Conservation (phyloP, 2,797 vertebrate species). For the Trematomus bernacchii region DNA sequence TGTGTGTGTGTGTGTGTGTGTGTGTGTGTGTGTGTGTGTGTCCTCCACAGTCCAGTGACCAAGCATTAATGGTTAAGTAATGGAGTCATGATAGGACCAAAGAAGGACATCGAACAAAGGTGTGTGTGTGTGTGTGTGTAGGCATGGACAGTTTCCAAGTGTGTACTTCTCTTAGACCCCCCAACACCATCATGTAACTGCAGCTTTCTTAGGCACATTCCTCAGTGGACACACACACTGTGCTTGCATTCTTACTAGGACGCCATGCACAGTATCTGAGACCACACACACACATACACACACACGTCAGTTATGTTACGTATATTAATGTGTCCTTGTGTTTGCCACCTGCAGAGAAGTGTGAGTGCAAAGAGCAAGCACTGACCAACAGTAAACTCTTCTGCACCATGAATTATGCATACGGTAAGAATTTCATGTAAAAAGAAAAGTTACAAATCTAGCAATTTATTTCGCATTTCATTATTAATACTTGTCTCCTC, state of each 20-base stretch:
- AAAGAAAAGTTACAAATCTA: too few species aligned
- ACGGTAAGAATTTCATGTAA: slow-evolving; percentile 86
- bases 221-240: slow-evolving; percentile 55
- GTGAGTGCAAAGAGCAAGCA: slow-evolving; percentile 95
- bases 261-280: slow-evolving; percentile 44
- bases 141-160: slow-evolving; percentile 44
- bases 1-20: slow-evolving; percentile 19
- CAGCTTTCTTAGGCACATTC: slow-evolving; percentile 76
- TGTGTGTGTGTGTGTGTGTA: slow-evolving; percentile 33
- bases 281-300: slow-evolving; percentile 52
- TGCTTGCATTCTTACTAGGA: slow-evolving; percentile 64
- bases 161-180: slow-evolving; percentile 49
- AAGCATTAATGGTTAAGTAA: slow-evolving; percentile 67
- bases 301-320: slow-evolving; percentile 43
- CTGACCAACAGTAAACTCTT: slow-evolving; percentile 93
- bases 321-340: slow-evolving; percentile 65
- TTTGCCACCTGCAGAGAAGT: slow-evolving; percentile 89
- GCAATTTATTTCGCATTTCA: too few species aligned
- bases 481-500: not conserved
- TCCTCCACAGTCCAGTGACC: slow-evolving; percentile 53
- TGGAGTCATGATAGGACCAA: slow-evolving; percentile 51
- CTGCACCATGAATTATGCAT: slow-evolving; percentile 95
- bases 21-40: slow-evolving; percentile 18
- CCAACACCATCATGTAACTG: slow-evolving; percentile 45
- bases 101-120: slow-evolving; percentile 58